Evolutionary conservation across 2,888 invertebrate genomes (phyloP).

Genomic region (Volucella inflata): DNA sequence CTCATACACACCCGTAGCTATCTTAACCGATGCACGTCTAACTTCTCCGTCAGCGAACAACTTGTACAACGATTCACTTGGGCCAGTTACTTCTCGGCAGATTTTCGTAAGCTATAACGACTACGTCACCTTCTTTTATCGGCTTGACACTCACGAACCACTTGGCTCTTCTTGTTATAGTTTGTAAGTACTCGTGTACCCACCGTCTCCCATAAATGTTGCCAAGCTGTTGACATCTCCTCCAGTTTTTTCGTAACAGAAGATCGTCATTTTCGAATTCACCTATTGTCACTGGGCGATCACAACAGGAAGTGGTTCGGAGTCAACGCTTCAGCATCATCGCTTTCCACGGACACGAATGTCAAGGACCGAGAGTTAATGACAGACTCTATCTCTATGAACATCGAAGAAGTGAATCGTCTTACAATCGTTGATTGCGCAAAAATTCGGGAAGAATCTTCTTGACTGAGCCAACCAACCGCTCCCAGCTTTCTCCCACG

Average conservation of each 20-base stretch:
- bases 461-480: too few relatives aligned
- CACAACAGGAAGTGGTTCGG: too few relatives aligned
- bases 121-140: conserved; percentile 67
- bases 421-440: conserved; percentile 66
- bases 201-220: conserved; percentile 68
- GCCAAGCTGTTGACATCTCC: conserved; percentile 62
- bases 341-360: too few relatives aligned
- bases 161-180: conserved; percentile 59
- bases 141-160: conserved; percentile 61
- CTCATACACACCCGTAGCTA: conserved; percentile 30
- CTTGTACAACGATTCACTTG: too few relatives aligned
- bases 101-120: conserved; percentile 63
- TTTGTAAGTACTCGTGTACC: conserved; percentile 75
- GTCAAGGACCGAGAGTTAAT: too few relatives aligned
- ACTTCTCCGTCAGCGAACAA: conserved; percentile 69
- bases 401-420: conserved; percentile 64
- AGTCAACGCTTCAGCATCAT: too few relatives aligned
- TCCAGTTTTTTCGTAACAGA: conserved; percentile 59
- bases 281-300: conserved; percentile 70
- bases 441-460: conserved; percentile 62
- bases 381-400: conserved; percentile 66
- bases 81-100: conserved; percentile 2
- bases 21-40: conserved; percentile 43
- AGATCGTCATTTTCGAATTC: conserved; percentile 41
- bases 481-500: conserved; percentile 66